Evolutionary conservation across 2,888 invertebrate genomes (phyloP).

Genomic region (Agelastica alni): DNA sequence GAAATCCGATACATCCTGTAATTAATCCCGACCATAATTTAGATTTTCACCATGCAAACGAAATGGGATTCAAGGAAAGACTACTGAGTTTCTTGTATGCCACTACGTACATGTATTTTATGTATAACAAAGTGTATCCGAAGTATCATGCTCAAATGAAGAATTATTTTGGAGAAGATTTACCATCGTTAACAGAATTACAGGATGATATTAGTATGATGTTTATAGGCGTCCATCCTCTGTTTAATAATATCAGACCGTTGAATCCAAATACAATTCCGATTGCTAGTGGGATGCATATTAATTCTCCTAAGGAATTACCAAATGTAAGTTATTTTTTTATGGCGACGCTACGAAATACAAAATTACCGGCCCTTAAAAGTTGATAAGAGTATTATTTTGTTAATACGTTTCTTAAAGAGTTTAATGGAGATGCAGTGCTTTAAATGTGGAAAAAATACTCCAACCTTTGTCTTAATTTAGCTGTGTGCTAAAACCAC

Average conservation of each 20-base stretch:
- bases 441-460: too few species aligned
- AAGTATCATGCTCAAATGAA: constrained; percentile 32
- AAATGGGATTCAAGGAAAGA: constrained; percentile 45
- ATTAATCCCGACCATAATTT: constrained; percentile 47
- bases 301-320: constrained; percentile 38
- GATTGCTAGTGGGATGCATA: constrained; percentile 47
- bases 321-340: constrained; percentile 47
- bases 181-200: constrained; percentile 41
- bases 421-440: too few species aligned
- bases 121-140: constrained; percentile 22
- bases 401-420: too few species aligned
- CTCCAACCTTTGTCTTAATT: too few species aligned
- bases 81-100: constrained; percentile 36
- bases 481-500: too few species aligned
- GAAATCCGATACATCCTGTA: constrained; percentile 50
- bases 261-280: constrained; percentile 47
- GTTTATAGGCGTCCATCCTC: constrained; percentile 48
- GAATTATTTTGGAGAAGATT: constrained; percentile 46
- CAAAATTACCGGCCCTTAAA: too few species aligned
- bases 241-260: constrained; percentile 46
- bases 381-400: too few species aligned
- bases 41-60: constrained; percentile 33
- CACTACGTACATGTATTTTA: constrained; percentile 11
- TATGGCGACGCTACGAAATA: too few species aligned
- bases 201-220: constrained; percentile 47